A percentile compares a stretch with the other conserved stretches of the same genome.
These are phyloP conservation scores for Setipinna tenuifilis DNA, from an alignment of 2,797 vertebrate species.

Conservation along the genomic window DNA sequence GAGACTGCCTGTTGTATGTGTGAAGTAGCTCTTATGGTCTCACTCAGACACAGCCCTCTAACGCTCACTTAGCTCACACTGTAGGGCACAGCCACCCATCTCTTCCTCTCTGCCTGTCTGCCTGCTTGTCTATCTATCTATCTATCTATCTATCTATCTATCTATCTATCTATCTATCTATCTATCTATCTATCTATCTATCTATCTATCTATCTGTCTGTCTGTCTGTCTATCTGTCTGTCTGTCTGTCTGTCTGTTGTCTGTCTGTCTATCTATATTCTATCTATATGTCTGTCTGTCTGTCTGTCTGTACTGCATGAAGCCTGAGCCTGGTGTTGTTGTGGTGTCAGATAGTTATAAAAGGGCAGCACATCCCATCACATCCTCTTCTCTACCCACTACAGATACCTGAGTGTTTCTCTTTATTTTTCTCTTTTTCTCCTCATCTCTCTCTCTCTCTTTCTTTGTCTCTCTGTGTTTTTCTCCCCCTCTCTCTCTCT, in stretches of 20 bases:
- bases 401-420: not conserved
- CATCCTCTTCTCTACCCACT: not conserved
- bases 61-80: not conserved
- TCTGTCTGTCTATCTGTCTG: no score
- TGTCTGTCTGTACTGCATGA: no score
- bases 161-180: conserved; percentile 9
- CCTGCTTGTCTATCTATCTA: not conserved
- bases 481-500: no score
- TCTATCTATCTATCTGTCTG: no score
- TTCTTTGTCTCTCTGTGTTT: no score
- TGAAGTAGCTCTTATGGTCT: conserved; percentile 8
- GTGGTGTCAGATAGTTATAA: not conserved
- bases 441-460: no score
- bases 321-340: not conserved
- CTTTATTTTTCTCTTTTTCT: not conserved
- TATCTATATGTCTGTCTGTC: no score
- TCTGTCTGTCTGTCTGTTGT: no score
- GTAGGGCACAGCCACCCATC: not conserved
- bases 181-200: no score
- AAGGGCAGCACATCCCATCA: not conserved
- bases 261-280: no score
- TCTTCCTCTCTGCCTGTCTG: not conserved
- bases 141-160: conserved; percentile 13
- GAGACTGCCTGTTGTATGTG: not conserved
- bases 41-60: not conserved